A percentile compares a stretch with the other conserved stretches of the same genome.
Evolutionary conservation across 1,140 invertebrate species (phyloP).

Genomic region (Psix sp.): DNA sequence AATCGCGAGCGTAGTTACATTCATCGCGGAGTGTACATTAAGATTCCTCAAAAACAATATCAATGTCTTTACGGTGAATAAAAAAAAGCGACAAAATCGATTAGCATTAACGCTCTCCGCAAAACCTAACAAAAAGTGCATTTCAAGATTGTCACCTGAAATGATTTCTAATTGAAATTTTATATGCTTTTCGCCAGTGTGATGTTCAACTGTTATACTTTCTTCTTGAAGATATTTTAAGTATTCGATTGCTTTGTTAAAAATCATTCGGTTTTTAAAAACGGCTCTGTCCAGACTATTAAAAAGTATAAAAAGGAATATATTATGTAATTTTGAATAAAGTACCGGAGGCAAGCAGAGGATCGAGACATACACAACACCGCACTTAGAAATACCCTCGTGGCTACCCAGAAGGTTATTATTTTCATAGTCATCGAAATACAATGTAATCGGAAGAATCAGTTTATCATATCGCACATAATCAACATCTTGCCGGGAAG

Average conservation of each 20-base stretch:
- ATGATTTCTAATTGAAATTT: slow-evolving; percentile 20
- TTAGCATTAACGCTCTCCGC: slow-evolving; percentile 13
- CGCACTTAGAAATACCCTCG: slow-evolving; percentile 11
- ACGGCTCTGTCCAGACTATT: slow-evolving; percentile 11
- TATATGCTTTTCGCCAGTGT: not conserved
- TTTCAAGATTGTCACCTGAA: slow-evolving; percentile 15
- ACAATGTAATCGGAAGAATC: slow-evolving; percentile 13
- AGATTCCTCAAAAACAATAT: slow-evolving; percentile 25
- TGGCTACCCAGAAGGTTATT: slow-evolving; percentile 18
- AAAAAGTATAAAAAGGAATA: slow-evolving; percentile 27
- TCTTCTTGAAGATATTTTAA: slow-evolving; percentile 8
- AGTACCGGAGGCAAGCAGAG: slow-evolving; percentile 15
- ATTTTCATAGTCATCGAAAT: slow-evolving; percentile 24
- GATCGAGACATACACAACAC: slow-evolving; percentile 18
- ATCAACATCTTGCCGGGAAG: not conserved
- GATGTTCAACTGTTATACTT: slow-evolving; percentile 10
- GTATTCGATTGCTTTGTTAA: slow-evolving; percentile 21
- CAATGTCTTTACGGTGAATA: slow-evolving; percentile 1
- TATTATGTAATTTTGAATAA: slow-evolving; percentile 19
- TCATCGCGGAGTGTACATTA: slow-evolving; percentile 14
- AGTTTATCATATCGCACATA: slow-evolving; percentile 1
- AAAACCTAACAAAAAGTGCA: slow-evolving; percentile 21
- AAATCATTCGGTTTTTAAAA: slow-evolving; percentile 19
- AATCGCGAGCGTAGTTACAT: slow-evolving; percentile 5
- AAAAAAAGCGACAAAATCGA: slow-evolving; percentile 25